Base-by-base conservation (phyloP, 1,140 invertebrate genomes). In the Phthorimaea operculella region DNA sequence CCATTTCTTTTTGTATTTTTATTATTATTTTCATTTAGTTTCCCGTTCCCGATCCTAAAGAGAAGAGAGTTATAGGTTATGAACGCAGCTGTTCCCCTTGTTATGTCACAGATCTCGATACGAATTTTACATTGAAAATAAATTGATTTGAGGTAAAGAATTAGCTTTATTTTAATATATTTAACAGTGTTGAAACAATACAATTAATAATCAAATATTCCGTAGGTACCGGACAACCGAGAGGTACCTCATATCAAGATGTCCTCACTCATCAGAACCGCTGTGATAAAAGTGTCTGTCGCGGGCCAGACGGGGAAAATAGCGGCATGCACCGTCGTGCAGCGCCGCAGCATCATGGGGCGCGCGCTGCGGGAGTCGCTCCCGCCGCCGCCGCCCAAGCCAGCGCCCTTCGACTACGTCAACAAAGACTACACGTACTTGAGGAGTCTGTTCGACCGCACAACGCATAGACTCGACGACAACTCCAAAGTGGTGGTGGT, bases 401-500 rank as follows among this genome's bases (percentile, higher is more conserved):
- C 85, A 36, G 72, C 85, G 33, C 90, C 90, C 0, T 91, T 89
- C 71, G 87, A 89, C 47, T 91, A 90, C 66, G 86, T 88, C 48
- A 88, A 88, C 21, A 90, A 90, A 69, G 76, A 83, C 16, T 90
- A 88, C 62, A 87, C 71, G 8, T 72, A 87, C 34, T 52, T 88
- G 0, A 74, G 87, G 33, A 83, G 87, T 52, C 64, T 89, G 0
- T 82, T 86, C 49, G 90, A 91, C 70, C 87, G 86, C 59, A 90
- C 90, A 0, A 87, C 87, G 0, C 78, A 87, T 47, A 86, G 90
- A 42, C 81, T 89, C 33, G 87, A 88, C 71, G 84, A 88, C 12
- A 89, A 89, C 66, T 76, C 86, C 0, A 89, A 88, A 65, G 76
- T 89, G 6, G 90, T 98, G 48, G 89, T 94, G 1, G 91, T 98